Base-by-base conservation (phyloP, 2,113 vertebrate genomes). In the cat (Felis catus) region DNA sequence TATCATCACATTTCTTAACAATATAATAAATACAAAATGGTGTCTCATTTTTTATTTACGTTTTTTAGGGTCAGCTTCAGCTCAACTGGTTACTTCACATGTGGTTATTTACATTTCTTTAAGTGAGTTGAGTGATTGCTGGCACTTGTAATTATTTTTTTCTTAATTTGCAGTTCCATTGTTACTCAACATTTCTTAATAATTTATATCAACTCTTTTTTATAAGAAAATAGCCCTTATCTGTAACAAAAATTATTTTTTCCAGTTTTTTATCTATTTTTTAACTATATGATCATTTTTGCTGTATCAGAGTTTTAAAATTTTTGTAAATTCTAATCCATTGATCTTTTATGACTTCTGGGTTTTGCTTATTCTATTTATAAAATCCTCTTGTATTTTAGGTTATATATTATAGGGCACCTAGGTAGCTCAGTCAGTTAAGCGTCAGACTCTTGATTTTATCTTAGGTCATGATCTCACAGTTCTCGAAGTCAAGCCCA, bases 81-180 rank as follows among this genome's bases (percentile, higher is more conserved):
- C 45, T 45, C 45, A 45, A 9, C 45, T 45, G 45, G 45, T 45
- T 45, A 45, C 45, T 45, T 45, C 45, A 7, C 45, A 45, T 45
- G 45, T 45, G 45, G 7, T 58, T 58, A 86, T 70, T 81, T 89
- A 18, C 7, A 82, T 86, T 63, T 94, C 5, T 89, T 92, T 68
- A 27, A 25, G 73, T 90, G 53, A 74, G 7, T 82, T 90, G 53
- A 74, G 7, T 80, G 15, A 78, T 91, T 89, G 29, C 65, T 96
- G 80, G 33, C 55, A 93, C 66, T 82, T 86, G 15, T 78, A 53
- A 91, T 93, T 83, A 41, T 92, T 81, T 91, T 95, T 68, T 45
- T 93, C 65, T 81, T 94, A 91, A 55, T 18, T 70, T 19, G 36
- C 55, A 91, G 33, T 87, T 97, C 12, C 41, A 85, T 39, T 83